Base-by-base conservation (phyloP, 2,797 vertebrate species). In the Artibeus lituratus region DNA sequence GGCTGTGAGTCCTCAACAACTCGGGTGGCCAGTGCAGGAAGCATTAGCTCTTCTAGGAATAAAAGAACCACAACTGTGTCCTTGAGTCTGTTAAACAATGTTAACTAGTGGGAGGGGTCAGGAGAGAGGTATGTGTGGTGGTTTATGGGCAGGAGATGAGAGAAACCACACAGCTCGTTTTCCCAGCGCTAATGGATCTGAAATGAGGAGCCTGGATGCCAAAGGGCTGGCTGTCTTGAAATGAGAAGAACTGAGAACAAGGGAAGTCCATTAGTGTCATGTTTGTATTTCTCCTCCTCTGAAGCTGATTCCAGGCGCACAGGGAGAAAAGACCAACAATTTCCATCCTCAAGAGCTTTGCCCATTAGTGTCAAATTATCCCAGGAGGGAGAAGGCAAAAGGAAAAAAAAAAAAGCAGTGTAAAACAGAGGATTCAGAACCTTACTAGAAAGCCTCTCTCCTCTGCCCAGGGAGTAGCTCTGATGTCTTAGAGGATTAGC, bases 101-200 rank as follows among this genome's bases (percentile, higher is more conserved):
- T 92, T 73, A 95, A 73, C 65, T 39, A 55, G 80, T 70, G 67
- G 89, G 88, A 94, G 83, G 94, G 90, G 94, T 44, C 49, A 16
- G 77, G 70, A 84, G 90, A 86, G 80, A 91, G 83, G 80, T 51
- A 2, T 0, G 2, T 26, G 35, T 49, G n/a, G 87, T 90, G 94
- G 90, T 96, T 97, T 96, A 88, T 35, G 74, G 94, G 84, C 96
- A 97, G 96, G 94, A 94, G 95, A 96, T 96, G 96, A 95, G 95
- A 94, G 90, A 97, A 97, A 89, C 97, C 96, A 81, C 96, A 95
- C 1, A 14, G 88, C 81, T 95, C 95, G 93, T 95, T 95, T 44
- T 59, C 44, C 37, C 2, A 0, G 78, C 69, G 37, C 91, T 97
- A 98, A 97, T 97, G 96, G 95, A 90, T 90, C 44, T 77, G 42